Percentiles rank a stretch among this genome's conserved stretches.
Evolutionary conservation across 2,113 vertebrate species (phyloP).

Genomic region (Apodemus speciosus): DNA sequence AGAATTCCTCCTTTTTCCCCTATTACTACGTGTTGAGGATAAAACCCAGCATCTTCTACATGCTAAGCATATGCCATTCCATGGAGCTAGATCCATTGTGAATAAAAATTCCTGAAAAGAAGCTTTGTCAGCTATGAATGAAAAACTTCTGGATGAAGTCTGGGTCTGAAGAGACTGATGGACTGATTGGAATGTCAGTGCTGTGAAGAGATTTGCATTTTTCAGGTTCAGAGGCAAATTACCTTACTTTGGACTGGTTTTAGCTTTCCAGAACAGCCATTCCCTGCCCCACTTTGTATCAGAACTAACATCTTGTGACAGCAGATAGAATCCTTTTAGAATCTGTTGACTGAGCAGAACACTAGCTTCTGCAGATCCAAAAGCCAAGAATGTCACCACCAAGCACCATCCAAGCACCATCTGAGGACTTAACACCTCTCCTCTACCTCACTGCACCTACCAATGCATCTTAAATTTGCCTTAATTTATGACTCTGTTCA

Average conservation of each 20-base stretch:
- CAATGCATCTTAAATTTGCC: not conserved
- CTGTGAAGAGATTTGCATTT: not conserved
- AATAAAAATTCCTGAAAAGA: not conserved
- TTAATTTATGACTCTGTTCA: not conserved
- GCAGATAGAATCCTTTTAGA: not conserved
- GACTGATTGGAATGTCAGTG: not conserved
- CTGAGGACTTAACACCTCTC: too few species aligned
- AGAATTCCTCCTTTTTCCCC: not conserved
- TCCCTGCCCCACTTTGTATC: not conserved
- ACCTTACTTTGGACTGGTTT: not conserved
- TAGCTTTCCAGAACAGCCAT: not conserved
- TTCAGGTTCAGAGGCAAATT: not conserved
- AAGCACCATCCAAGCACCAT: not conserved
- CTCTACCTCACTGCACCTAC: not conserved
- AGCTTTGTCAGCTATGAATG: not conserved
- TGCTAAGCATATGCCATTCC: not conserved
- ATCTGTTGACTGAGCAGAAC: not conserved
- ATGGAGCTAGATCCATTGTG: not conserved
- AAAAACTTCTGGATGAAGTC: not conserved
- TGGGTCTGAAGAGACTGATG: not conserved
- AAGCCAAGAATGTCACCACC: not conserved
- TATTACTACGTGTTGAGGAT: not conserved
- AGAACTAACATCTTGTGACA: not conserved
- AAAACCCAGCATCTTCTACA: not conserved
- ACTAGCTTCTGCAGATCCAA: not conserved